A percentile compares a stretch with the other conserved stretches of the same genome.
Conservation (phyloP, 1,140 invertebrate genomes). For the Macrostomum lignano region DNA sequence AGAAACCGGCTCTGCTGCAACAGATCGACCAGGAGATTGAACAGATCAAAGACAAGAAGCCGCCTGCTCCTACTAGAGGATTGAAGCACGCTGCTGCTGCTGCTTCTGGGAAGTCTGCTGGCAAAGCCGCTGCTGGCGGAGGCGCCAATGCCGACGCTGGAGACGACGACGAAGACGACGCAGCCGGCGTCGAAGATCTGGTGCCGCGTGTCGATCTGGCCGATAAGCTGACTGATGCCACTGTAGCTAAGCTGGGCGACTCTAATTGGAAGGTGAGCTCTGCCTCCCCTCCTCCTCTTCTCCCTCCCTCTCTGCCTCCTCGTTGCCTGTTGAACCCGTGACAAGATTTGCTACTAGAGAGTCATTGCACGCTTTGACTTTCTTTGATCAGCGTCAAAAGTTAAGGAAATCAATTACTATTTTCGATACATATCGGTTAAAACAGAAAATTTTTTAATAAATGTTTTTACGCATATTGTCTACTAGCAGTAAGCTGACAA, state of each 20-base stretch:
- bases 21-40: slow-evolving; percentile 60
- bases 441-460: too few relatives aligned
- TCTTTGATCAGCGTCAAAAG: too few relatives aligned
- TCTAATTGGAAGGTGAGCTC: slow-evolving; percentile 93
- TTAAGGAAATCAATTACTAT: too few relatives aligned
- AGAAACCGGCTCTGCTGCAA: slow-evolving; percentile 51
- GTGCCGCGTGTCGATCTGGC: slow-evolving; percentile 34
- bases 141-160: slow-evolving; percentile 18
- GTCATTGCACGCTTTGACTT: too few relatives aligned
- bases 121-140: slow-evolving; percentile 13
- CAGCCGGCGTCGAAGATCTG: slow-evolving; percentile 37
- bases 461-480: too few relatives aligned
- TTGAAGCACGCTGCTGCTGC: slow-evolving; percentile 11
- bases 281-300: too few relatives aligned
- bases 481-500: too few relatives aligned
- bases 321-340: too few relatives aligned
- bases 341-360: too few relatives aligned
- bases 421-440: too few relatives aligned
- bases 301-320: too few relatives aligned
- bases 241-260: slow-evolving; percentile 52
- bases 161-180: slow-evolving; percentile 27
- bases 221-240: slow-evolving; percentile 44
- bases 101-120: too few relatives aligned
- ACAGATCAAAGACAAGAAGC: slow-evolving; percentile 22
- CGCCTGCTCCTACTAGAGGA: slow-evolving; percentile 38